Conservation (phyloP, 2,113 vertebrate genomes). For the Pluvialis apricaria region DNA sequence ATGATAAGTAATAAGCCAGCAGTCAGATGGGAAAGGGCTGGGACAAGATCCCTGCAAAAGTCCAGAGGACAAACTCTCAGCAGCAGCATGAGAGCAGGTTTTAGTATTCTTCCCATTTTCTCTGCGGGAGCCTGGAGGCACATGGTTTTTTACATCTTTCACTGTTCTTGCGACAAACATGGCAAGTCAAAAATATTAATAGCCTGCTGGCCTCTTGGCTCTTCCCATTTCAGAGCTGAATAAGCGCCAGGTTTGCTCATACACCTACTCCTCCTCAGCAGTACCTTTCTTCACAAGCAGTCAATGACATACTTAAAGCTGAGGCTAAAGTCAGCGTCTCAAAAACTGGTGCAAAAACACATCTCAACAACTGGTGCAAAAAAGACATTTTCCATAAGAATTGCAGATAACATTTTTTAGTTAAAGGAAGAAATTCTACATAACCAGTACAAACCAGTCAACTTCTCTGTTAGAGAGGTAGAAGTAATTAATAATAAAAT, state of each 20-base stretch:
- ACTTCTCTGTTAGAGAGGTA: too few relatives aligned
- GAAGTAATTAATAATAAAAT: background rate
- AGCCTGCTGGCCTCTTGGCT: background rate
- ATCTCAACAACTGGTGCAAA: background rate
- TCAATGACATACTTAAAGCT: rapidly evolving
- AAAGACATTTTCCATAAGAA: background rate
- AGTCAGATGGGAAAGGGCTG: background rate
- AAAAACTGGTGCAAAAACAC: background rate
- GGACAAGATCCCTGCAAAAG: background rate
- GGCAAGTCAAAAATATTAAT: constrained; percentile 24
- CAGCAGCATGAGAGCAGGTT: background rate
- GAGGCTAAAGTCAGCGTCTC: background rate
- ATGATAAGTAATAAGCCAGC: background rate
- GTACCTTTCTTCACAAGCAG: background rate
- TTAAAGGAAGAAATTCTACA: background rate
- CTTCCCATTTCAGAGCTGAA: background rate
- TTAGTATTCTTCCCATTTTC: constrained; percentile 17
- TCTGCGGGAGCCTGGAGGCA: background rate
- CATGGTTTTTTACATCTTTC: constrained; percentile 1
- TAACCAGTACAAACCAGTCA: background rate
- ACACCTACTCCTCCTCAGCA: background rate
- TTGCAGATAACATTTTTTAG: background rate
- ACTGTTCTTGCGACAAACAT: background rate
- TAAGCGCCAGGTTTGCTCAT: background rate
- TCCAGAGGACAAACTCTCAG: background rate